phyloP scores from a whole-genome alignment of 2,113 vertebrate species.

The Saccopteryx leptura region DNA sequence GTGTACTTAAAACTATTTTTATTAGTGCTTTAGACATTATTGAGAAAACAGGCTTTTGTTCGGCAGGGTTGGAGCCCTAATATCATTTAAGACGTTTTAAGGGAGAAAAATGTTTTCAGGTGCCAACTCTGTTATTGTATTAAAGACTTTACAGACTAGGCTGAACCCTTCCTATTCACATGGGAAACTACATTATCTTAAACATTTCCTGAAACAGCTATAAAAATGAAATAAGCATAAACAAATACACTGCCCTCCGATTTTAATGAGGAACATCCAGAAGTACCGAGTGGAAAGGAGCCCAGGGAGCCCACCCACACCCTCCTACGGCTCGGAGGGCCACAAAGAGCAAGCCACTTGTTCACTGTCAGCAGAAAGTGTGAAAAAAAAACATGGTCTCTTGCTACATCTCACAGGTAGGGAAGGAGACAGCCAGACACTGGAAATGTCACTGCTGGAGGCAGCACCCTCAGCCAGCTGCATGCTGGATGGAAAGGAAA shows the following conservation, averaged over 20 bases:
- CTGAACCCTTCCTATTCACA: not conserved
- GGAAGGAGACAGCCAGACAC: not conserved
- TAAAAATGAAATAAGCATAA: not conserved
- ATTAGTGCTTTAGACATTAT: not conserved
- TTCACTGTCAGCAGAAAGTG: not conserved
- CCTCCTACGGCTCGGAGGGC: too few relatives aligned
- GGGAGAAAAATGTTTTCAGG: constrained; percentile 40
- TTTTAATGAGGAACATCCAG: not conserved
- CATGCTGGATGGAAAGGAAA: not conserved
- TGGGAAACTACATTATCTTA: not conserved
- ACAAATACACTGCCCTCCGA: not conserved
- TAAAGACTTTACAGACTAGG: not conserved
- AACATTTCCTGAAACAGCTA: not conserved
- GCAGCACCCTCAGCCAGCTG: constrained; percentile 59
- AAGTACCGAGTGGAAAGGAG: not conserved
- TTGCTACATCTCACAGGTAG: not conserved
- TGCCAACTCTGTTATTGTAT: not conserved
- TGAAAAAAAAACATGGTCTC: not conserved
- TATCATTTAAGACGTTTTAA: constrained; percentile 1
- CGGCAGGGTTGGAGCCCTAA: not conserved
- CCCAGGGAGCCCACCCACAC: not conserved
- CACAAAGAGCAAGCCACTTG: not conserved
- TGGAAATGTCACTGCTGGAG: not conserved
- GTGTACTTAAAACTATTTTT: not conserved
- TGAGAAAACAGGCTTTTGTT: not conserved